Evolutionary conservation across 1,140 invertebrate species (phyloP).

Genomic region (Hermatobates lingyangjiaoensis): DNA sequence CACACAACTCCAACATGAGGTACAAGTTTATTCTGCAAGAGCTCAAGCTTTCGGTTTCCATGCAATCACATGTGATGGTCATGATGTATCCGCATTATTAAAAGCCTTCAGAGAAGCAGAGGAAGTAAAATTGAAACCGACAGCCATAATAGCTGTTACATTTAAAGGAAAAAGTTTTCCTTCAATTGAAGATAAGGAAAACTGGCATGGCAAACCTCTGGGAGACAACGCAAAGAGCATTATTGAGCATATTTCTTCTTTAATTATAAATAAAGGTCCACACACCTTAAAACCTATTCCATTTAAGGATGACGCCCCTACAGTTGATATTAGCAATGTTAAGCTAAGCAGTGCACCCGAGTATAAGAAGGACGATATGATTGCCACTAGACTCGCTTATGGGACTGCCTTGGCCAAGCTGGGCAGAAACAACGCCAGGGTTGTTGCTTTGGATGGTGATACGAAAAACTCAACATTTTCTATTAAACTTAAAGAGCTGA

Average conservation of each 20-base stretch:
- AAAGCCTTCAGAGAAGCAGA: constrained; percentile 65
- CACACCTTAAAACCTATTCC: constrained; percentile 37
- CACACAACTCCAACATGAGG: constrained; percentile 79
- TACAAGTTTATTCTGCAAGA: constrained; percentile 73
- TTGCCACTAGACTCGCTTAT: constrained; percentile 89
- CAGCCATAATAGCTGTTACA: constrained; percentile 86
- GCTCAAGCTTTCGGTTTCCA: constrained; percentile 85
- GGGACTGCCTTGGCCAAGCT: constrained; percentile 82
- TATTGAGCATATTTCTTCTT: constrained; percentile 36
- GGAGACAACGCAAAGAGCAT: constrained; percentile 58
- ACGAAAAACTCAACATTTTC: constrained; percentile 98
- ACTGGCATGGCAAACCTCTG: constrained; percentile 95
- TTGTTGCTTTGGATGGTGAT: constrained; percentile 86
- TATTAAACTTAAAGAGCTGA: constrained; percentile 64
- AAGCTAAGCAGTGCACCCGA: constrained; percentile 62
- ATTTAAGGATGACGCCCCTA: constrained; percentile 46
- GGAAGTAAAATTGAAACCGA: constrained; percentile 62
- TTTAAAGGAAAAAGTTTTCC: constrained; percentile 84
- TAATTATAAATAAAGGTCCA: constrained; percentile 41
- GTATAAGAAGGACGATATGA: constrained; percentile 60
- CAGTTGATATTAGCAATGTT: constrained; percentile 51
- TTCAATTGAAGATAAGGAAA: constrained; percentile 75
- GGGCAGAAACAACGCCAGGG: constrained; percentile 60
- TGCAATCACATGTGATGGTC: constrained; percentile 86
- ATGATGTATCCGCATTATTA: constrained; percentile 56